A percentile compares a stretch with the other conserved stretches of the same genome.
These are phyloP conservation scores for Nebria salina DNA, from an alignment of 2,888 invertebrate genomes.

Conservation along the genomic window DNA sequence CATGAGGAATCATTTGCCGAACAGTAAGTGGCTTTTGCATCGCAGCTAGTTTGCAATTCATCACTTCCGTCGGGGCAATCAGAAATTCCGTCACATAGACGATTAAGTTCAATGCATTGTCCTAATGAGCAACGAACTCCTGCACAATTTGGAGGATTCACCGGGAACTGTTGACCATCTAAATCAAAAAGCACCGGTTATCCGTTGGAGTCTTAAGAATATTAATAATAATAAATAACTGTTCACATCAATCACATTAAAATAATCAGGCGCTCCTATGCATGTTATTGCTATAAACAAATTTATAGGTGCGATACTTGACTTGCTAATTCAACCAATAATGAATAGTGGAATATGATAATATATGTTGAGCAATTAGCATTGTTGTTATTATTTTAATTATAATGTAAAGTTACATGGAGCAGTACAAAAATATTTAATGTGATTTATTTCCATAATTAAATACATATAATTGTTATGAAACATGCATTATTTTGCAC, in stretches of 20 bases:
- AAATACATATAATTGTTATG: no score
- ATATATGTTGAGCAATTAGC: no score
- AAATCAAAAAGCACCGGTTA: slow-evolving; percentile 14
- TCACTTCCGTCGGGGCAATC: slow-evolving; percentile 78
- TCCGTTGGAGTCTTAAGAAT: background rate
- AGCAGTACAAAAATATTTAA: no score
- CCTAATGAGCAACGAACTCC: slow-evolving; percentile 76
- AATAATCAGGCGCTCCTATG: background rate
- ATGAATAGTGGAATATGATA: no score
- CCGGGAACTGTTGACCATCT: slow-evolving; percentile 44
- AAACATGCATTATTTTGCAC: no score
- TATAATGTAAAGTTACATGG: no score
- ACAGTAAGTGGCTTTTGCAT: slow-evolving; percentile 35
- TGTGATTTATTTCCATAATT: no score
- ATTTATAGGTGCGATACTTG: no score
- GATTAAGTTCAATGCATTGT: slow-evolving; percentile 68
- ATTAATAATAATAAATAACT: slow-evolving; percentile 3
- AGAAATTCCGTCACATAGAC: slow-evolving; percentile 73
- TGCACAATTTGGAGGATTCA: slow-evolving; percentile 63
- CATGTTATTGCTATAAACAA: no score
- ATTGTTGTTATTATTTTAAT: no score
- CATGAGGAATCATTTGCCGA: background rate
- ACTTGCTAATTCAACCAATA: no score
- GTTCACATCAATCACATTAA: background rate
- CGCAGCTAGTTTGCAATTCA: slow-evolving; percentile 67